phyloP scores from a whole-genome alignment of 2,797 vertebrate species.

The Pseudopleuronectes americanus region DNA sequence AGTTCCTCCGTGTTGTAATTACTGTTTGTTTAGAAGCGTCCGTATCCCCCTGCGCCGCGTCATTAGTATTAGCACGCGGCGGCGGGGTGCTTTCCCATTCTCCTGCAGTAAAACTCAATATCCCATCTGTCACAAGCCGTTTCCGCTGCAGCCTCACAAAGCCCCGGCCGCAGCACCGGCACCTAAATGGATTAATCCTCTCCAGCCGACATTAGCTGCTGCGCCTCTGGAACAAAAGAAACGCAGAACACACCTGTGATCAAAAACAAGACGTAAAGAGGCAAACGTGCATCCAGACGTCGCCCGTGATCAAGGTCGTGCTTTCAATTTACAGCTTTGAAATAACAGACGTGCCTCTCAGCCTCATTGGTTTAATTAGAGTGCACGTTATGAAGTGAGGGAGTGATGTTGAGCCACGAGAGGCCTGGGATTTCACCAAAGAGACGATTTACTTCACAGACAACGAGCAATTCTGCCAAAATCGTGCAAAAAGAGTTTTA shows the following conservation, averaged over 20 bases:
- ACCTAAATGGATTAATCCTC: conserved; percentile 68
- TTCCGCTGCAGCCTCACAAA: conserved; percentile 53
- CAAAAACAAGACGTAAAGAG: no score
- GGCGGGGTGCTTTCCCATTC: conserved; percentile 67
- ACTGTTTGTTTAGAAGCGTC: conserved; percentile 56
- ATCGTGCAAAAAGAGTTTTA: no score
- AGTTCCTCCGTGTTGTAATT: conserved; percentile 65
- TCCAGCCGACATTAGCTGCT: conserved; percentile 25
- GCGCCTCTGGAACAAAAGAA: neutral
- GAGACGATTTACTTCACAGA: no score
- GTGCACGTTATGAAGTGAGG: no score
- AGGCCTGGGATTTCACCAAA: no score
- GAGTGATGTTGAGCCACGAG: no score
- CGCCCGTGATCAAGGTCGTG: no score
- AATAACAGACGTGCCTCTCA: no score
- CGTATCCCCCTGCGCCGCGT: conserved; percentile 45
- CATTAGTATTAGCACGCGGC: conserved; percentile 58
- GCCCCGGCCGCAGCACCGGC: conserved; percentile 48
- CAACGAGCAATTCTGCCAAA: no score
- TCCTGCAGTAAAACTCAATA: conserved; percentile 50
- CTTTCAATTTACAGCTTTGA: neutral
- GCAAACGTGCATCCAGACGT: no score
- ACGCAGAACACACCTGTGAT: conserved; percentile 26
- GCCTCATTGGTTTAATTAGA: no score
- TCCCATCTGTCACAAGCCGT: conserved; percentile 12